These are phyloP conservation scores for Polydrusus tereticollis DNA, from an alignment of 2,888 invertebrate genomes.

Conservation along the genomic window DNA sequence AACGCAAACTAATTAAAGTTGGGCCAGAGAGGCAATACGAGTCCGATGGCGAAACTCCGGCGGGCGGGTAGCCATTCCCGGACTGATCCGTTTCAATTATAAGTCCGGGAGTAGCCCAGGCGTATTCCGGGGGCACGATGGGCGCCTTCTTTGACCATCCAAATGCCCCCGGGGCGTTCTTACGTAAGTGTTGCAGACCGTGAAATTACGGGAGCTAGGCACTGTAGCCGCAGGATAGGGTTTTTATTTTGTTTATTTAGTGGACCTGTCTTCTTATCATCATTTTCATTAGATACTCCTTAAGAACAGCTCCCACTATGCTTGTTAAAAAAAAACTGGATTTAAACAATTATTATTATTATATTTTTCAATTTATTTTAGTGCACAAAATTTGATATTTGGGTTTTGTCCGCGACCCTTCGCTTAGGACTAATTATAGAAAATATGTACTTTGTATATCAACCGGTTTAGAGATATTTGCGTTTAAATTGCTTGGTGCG, in stretches of 20 bases:
- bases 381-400: too few species aligned
- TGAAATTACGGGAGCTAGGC: conserved; percentile 20
- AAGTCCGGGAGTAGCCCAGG: conserved; percentile 12
- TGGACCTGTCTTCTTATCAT: too few species aligned
- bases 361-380: too few species aligned
- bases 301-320: too few species aligned
- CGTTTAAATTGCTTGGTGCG: too few species aligned
- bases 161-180: conserved; percentile 22
- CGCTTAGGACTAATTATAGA: too few species aligned
- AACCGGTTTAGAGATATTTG: too few species aligned
- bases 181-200: conserved; percentile 15
- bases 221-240: background rate
- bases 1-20: conserved; percentile 49
- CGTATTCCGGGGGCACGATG: background rate
- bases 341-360: too few species aligned
- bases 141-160: conserved; percentile 23
- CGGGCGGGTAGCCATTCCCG: conserved; percentile 32
- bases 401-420: too few species aligned
- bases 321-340: too few species aligned
- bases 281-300: too few species aligned
- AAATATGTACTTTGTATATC: too few species aligned
- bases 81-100: conserved; percentile 45
- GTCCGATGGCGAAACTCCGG: conserved; percentile 37
- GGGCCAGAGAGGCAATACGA: conserved; percentile 22
- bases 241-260: background rate